Evolutionary conservation across 2,797 vertebrate species (phyloP).

Genomic region (Notolabrus celidotus): DNA sequence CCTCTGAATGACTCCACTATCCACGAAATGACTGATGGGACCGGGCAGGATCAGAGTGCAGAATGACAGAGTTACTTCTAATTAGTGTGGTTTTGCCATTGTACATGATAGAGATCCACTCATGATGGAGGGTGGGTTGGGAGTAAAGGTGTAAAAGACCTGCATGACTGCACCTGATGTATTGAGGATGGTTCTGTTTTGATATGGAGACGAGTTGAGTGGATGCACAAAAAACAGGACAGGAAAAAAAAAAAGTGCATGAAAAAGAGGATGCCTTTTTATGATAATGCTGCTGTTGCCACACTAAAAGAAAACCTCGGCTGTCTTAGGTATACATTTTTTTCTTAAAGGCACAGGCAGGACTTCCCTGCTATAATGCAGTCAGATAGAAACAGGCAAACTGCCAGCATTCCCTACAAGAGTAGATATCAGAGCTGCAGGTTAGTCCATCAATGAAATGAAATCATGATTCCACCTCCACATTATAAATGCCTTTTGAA

Average conservation of each 20-base stretch:
- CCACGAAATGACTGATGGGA: slow-evolving; percentile 11
- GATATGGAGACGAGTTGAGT: slow-evolving; percentile 25
- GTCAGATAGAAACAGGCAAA: not conserved
- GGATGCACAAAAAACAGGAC: not conserved
- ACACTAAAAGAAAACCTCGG: not conserved
- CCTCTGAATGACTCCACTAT: slow-evolving; percentile 47
- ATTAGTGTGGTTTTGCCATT: slow-evolving; percentile 30
- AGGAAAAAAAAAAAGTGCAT: not conserved
- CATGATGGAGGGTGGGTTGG: slow-evolving; percentile 16
- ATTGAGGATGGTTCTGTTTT: slow-evolving; percentile 6
- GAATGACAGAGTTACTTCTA: slow-evolving; percentile 48
- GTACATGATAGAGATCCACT: slow-evolving; percentile 29
- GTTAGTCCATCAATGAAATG: not conserved
- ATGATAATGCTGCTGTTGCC: not conserved
- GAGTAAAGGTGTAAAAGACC: not conserved
- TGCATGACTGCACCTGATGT: slow-evolving; percentile 32
- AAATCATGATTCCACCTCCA: not conserved
- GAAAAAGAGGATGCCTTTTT: not conserved
- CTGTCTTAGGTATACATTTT: not conserved
- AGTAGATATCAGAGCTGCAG: not conserved
- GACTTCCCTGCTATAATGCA: not conserved
- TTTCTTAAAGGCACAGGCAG: not conserved
- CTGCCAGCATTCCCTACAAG: not conserved
- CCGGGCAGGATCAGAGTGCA: slow-evolving; percentile 32
- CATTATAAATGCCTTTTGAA: not conserved